Conservation (phyloP, 1,140 invertebrate species). For the Zaprionus camerounensis region DNA sequence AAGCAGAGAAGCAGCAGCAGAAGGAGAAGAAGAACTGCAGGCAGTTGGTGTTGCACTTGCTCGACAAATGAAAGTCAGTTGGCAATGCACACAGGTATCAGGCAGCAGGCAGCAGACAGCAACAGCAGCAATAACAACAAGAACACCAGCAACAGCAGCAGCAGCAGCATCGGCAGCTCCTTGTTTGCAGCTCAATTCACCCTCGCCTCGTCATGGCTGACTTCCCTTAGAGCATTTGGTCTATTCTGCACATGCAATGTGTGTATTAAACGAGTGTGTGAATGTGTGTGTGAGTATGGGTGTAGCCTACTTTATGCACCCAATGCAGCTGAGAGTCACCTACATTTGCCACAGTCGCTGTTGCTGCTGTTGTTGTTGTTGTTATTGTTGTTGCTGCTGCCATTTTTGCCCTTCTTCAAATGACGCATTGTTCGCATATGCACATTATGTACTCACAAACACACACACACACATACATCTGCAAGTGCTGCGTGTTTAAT, state of each 20-base stretch:
- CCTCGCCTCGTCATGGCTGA: constrained; percentile 50
- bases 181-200: constrained; percentile 18
- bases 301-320: constrained; percentile 55
- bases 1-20: neutral
- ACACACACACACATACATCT: constrained; percentile 5
- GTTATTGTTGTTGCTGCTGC: constrained; percentile 39
- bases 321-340: constrained; percentile 63
- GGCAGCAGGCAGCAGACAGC: constrained; percentile 12
- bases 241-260: constrained; percentile 59
- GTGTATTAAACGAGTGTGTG: neutral
- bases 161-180: constrained; percentile 20
- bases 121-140: constrained; percentile 6
- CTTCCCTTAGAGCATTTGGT: constrained; percentile 44
- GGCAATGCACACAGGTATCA: constrained; percentile 37
- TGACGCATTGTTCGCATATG: constrained; percentile 70
- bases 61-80: constrained; percentile 38
- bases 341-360: constrained; percentile 51
- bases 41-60: constrained; percentile 25
- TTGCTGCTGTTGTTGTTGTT: constrained; percentile 21
- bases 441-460: constrained; percentile 22
- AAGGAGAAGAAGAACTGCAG: neutral
- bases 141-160: constrained; percentile 12
- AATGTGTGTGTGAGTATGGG: constrained; percentile 24
- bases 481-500: constrained; percentile 69
- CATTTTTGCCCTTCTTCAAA: constrained; percentile 59